A percentile compares a stretch with the other conserved stretches of the same genome.
Conservation (phyloP, 2,113 vertebrate species). For the Columba janthina region DNA sequence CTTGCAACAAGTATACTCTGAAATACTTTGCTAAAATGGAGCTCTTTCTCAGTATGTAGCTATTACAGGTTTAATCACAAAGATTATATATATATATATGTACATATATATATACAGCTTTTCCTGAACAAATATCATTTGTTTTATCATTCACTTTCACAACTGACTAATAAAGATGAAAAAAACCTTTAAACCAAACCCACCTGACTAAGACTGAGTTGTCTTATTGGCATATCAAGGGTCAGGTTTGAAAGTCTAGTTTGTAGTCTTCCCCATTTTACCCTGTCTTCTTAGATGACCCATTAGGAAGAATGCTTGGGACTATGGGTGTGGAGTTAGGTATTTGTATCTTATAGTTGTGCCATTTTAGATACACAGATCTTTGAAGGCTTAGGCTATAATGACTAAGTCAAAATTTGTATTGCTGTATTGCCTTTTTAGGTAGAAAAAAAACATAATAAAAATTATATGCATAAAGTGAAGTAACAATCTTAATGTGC, state of each 20-base stretch:
- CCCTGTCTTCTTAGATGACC: neutral
- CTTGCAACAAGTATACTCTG: neutral
- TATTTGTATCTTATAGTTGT: neutral
- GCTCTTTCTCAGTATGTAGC: neutral
- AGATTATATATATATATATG: neutral
- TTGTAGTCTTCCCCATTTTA: neutral
- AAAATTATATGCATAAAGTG: neutral
- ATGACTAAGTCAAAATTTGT: neutral
- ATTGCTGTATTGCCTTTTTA: neutral
- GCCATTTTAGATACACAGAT: neutral
- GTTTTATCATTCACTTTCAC: neutral
- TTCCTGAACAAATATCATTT: neutral
- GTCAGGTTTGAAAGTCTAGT: neutral
- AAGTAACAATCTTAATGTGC: neutral
- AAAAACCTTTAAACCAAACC: neutral
- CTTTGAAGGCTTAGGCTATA: neutral
- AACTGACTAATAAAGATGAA: neutral
- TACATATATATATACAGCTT: neutral
- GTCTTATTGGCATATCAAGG: neutral
- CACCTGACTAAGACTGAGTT: neutral
- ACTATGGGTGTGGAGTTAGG: neutral
- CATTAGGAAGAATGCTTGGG: neutral
- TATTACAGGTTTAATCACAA: neutral
- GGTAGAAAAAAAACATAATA: neutral
- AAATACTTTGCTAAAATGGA: neutral